Evolutionary conservation across 2,113 vertebrate genomes (phyloP), one percentile per base, ranked within the genome.

Genomic region (Taurulus bubalis): DNA sequence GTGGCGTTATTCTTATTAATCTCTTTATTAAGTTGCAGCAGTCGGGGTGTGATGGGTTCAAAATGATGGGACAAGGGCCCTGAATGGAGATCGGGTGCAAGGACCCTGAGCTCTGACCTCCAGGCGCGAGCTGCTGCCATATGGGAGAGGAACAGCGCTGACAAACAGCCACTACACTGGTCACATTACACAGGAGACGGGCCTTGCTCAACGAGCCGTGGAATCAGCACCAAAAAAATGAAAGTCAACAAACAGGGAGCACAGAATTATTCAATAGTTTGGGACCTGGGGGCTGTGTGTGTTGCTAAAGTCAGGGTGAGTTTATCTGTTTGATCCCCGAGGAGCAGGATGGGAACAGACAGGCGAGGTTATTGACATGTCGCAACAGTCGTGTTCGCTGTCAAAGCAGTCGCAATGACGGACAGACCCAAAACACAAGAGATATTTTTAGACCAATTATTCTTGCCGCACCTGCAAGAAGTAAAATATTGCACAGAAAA

Each of bases 101-200:
- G 40, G 75, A 77, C 67, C 40, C 28, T 45, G 36, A 83, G 73
- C 62, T 53, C 51, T 90, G 85, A 92, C 80, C 91, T 71, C 7
- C 79, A 77, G 40, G 73, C 66, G 74, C 67, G 77, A 63, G 1
- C 69, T 63, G 1, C 69, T 63, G 76, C 60, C 77, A 77, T 80
- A 85, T 64, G 34, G 75, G 68, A 85, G 49, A 83, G 73, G 78
- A 80, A 79, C 83, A 80, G 36, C 0, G 70, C 79, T 79, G 75
- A 71, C 86, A 87, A 85, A 81, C 85, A 84, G 82, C 78, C 59
- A 42, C 69, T 73, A 86, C 87, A 85, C 82, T 24, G 32, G 84
- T 85, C 83, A 77, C 83, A 81, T 88, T 88, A 89, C 85, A 88
- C 83, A 88, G 81, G 88, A 86, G 75, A 87, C 58, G 45, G 42